These are phyloP conservation scores for Nezara viridula DNA, from an alignment of 2,888 invertebrate species.

Conservation along the genomic window DNA sequence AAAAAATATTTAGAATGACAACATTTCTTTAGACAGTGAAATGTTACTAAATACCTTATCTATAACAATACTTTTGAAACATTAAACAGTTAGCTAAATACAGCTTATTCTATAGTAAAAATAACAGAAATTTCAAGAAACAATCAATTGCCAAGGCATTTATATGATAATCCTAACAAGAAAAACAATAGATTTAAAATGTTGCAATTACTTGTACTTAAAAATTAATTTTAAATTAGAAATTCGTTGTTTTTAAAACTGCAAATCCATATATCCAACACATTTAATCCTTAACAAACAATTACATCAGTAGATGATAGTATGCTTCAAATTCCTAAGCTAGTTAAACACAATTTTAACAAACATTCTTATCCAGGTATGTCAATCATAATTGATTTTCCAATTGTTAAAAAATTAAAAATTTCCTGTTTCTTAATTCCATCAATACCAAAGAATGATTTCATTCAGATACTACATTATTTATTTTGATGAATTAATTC, in stretches of 20 bases:
- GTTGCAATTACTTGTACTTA: background rate
- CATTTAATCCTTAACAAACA: background rate
- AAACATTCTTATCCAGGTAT: background rate
- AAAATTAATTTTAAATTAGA: background rate
- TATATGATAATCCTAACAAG: background rate
- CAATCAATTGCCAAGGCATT: background rate
- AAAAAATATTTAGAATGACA: background rate
- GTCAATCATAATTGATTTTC: background rate
- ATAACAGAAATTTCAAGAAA: background rate
- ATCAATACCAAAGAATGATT: background rate
- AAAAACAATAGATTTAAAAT: background rate
- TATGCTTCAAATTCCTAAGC: background rate
- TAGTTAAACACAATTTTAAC: background rate
- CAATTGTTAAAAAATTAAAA: background rate
- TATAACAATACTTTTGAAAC: conserved; percentile 2
- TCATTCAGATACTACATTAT: background rate
- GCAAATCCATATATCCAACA: background rate
- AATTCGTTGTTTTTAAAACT: conserved; percentile 7
- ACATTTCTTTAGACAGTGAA: background rate
- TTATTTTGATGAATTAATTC: background rate
- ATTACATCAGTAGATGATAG: background rate
- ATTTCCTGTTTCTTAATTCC: background rate
- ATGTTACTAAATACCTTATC: background rate
- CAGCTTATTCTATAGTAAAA: background rate
- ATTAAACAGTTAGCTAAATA: background rate